Percentiles rank a stretch among this genome's conserved stretches.
Evolutionary conservation across 2,888 invertebrate genomes (phyloP).

Genomic region (Nomada hirtipes): DNA sequence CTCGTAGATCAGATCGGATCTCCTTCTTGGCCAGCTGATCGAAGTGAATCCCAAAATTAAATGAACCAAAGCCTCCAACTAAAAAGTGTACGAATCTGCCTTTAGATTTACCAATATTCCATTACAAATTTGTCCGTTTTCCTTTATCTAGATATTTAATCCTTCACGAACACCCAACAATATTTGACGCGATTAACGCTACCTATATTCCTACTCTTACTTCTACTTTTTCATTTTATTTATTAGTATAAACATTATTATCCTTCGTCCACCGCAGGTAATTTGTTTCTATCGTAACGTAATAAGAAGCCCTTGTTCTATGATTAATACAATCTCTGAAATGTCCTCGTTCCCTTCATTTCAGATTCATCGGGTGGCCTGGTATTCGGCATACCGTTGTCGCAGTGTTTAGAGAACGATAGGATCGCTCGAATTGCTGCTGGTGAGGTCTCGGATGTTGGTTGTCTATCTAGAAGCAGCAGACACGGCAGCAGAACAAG

Average conservation of each 20-base stretch:
- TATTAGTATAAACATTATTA: not conserved
- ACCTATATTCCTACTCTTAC: not conserved
- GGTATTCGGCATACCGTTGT: slow-evolving; percentile 94
- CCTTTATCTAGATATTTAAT: too few relatives aligned
- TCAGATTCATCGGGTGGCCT: slow-evolving; percentile 85
- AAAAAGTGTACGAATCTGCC: not conserved
- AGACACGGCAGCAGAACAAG: slow-evolving; percentile 90
- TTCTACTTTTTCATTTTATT: not conserved
- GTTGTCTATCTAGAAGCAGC: slow-evolving; percentile 83
- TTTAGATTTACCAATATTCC: not conserved
- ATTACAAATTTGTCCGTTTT: not conserved
- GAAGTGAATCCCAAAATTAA: slow-evolving; percentile 24
- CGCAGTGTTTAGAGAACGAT: slow-evolving; percentile 94
- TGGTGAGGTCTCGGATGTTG: slow-evolving; percentile 79
- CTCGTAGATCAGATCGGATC: slow-evolving; percentile 48
- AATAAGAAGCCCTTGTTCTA: not conserved
- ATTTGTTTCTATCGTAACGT: not conserved
- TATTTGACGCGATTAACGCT: too few relatives aligned
- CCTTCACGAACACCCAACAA: too few relatives aligned
- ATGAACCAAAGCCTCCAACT: not conserved
- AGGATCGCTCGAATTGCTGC: slow-evolving; percentile 85
- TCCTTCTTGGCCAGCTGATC: slow-evolving; percentile 33
- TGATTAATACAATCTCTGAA: slow-evolving; percentile 1
- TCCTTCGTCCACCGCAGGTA: not conserved
- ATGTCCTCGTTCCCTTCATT: slow-evolving; percentile 38